These are phyloP conservation scores for Drosophila pseudotakahashii DNA, from an alignment of 2,888 invertebrate species.

Conservation along the genomic window DNA sequence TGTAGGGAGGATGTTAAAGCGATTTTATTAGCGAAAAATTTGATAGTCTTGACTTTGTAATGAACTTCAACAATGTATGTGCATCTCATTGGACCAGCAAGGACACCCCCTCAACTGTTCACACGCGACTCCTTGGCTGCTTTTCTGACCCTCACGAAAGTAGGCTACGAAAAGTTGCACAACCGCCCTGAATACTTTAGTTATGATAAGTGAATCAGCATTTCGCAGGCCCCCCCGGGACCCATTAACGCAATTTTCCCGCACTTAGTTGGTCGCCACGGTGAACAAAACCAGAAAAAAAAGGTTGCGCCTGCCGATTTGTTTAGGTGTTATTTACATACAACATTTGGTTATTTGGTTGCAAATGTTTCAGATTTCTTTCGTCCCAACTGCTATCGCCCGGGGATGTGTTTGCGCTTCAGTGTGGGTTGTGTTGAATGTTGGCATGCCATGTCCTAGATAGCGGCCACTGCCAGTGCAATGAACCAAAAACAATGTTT, in stretches of 20 bases:
- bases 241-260: constrained; percentile 41
- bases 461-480: constrained; percentile 63
- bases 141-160: constrained; percentile 12
- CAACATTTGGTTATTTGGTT: constrained; percentile 29
- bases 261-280: constrained; percentile 13
- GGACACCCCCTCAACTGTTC: constrained; percentile 9
- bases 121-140: constrained; percentile 12
- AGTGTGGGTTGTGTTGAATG: constrained; percentile 11
- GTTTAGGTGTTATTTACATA: constrained; percentile 45
- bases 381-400: background rate
- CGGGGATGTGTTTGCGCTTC: constrained; percentile 17
- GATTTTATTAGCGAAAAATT: constrained; percentile 24
- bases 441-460: constrained; percentile 60
- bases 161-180: constrained; percentile 40
- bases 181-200: constrained; percentile 22
- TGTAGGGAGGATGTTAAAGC: background rate
- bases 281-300: background rate
- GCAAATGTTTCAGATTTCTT: constrained; percentile 17
- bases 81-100: constrained; percentile 51
- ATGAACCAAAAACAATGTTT: constrained; percentile 71
- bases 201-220: constrained; percentile 26
- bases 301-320: constrained; percentile 23
- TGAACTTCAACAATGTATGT: constrained; percentile 62
- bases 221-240: constrained; percentile 21
- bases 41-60: constrained; percentile 40